Conservation (phyloP, 2,113 vertebrate species). For the Diphyllodes magnificus region DNA sequence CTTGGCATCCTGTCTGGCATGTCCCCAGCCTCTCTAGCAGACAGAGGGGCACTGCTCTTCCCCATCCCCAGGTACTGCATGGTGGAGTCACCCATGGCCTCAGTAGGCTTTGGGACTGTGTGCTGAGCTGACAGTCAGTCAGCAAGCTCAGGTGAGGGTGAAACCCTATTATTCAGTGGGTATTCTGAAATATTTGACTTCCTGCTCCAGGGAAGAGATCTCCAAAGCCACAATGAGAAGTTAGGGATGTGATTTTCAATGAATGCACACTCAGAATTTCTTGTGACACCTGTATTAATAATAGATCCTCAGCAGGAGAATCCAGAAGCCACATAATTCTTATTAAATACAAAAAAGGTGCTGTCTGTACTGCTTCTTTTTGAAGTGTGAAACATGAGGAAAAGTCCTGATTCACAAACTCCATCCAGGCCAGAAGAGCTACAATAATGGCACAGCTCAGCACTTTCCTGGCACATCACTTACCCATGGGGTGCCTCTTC, state of each 20-base stretch:
- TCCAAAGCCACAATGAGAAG: background rate
- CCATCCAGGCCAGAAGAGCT: background rate
- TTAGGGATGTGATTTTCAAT: background rate
- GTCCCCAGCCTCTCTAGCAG: background rate
- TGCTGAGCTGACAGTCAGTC: background rate
- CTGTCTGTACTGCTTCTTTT: background rate
- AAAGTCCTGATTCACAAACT: background rate
- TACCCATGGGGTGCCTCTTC: fast-evolving
- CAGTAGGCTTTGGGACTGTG: background rate
- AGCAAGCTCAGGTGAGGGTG: background rate
- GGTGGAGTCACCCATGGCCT: background rate
- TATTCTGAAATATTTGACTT: background rate
- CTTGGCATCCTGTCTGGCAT: background rate
- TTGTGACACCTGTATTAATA: background rate
- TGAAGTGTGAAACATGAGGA: background rate
- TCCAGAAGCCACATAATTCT: background rate
- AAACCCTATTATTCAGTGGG: background rate
- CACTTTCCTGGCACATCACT: background rate
- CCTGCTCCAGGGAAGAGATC: background rate
- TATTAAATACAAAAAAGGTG: background rate
- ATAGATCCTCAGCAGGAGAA: background rate
- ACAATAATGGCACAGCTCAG: background rate
- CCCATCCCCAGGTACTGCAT: background rate
- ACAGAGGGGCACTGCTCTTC: background rate
- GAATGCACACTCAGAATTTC: fast-evolving